phyloP scores from a whole-genome alignment of 2,797 vertebrate genomes.

The Spinus olivaceus region DNA sequence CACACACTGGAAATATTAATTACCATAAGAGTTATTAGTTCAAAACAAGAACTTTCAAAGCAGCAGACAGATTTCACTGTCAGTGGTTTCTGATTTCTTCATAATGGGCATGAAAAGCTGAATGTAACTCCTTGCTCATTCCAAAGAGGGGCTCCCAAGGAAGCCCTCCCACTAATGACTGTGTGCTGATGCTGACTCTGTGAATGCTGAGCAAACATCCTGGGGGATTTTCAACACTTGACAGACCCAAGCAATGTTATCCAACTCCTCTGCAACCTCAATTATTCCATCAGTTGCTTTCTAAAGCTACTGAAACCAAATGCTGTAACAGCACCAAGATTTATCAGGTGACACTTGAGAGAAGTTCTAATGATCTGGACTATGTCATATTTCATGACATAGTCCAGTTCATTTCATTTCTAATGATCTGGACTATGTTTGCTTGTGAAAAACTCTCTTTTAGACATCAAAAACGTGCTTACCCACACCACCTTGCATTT shows the following conservation, averaged over 20 bases:
- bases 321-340: background rate
- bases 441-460: background rate
- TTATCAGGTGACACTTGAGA: background rate
- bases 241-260: background rate
- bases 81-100: background rate
- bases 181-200: background rate
- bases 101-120: background rate
- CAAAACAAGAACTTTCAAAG: background rate
- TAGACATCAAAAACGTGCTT: background rate
- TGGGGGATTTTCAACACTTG: background rate
- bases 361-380: background rate
- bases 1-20: background rate
- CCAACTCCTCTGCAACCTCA: background rate
- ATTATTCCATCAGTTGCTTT: background rate
- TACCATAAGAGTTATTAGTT: conserved; percentile 1
- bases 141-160: background rate
- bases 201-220: background rate
- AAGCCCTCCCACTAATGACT: background rate
- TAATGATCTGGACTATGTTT: background rate
- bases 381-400: background rate
- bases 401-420: background rate
- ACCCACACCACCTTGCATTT: background rate
- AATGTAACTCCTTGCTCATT: background rate
- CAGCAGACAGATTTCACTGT: background rate
- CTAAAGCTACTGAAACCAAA: background rate